Conservation (phyloP, 2,888 invertebrate species). For the Oscheius sp. region DNA sequence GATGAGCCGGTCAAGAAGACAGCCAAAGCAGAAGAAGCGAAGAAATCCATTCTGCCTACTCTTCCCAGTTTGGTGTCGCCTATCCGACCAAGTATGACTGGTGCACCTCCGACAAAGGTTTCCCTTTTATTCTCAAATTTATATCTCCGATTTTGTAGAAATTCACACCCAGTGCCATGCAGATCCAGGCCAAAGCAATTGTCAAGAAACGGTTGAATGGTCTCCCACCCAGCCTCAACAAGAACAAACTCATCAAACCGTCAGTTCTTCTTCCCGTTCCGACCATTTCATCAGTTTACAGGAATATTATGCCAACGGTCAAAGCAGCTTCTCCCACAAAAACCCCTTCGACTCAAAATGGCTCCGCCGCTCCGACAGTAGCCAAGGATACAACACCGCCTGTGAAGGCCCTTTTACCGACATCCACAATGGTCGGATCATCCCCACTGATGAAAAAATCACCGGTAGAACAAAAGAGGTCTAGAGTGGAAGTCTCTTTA, state of each 20-base stretch:
- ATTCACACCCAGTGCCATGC: background rate
- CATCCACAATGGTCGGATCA: background rate
- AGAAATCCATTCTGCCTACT: background rate
- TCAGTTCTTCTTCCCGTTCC: background rate
- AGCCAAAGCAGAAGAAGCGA: background rate
- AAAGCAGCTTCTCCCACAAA: background rate
- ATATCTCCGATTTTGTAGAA: background rate
- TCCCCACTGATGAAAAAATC: constrained; percentile 11
- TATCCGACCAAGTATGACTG: constrained; percentile 32
- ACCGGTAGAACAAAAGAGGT: background rate
- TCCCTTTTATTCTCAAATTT: background rate
- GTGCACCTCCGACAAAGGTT: constrained; percentile 41
- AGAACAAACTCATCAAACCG: constrained; percentile 11
- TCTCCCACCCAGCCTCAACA: background rate
- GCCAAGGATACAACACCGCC: background rate
- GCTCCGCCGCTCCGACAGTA: background rate
- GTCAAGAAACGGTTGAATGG: constrained; percentile 22
- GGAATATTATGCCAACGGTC: background rate
- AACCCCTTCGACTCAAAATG: background rate
- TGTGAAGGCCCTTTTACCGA: background rate
- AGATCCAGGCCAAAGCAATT: constrained; percentile 20
- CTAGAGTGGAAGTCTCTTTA: background rate
- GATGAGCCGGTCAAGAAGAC: background rate
- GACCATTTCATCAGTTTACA: background rate
- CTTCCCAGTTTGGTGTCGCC: background rate